Evolutionary conservation across 2,113 vertebrate species (phyloP).

Genomic region (Scalopus aquaticus): DNA sequence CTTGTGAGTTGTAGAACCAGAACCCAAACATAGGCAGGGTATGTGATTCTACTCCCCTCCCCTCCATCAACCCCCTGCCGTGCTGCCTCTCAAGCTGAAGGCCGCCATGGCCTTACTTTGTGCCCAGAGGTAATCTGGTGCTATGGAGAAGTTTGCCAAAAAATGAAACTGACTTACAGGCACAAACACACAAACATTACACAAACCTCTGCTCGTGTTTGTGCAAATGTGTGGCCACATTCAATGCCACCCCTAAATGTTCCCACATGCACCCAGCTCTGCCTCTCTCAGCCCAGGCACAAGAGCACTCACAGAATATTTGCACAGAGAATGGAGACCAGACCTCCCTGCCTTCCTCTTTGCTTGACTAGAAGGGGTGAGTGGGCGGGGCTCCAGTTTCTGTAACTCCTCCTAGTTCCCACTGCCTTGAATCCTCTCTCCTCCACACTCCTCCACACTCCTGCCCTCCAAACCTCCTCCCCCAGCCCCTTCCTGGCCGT

Average conservation of each 20-base stretch:
- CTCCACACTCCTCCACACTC: conserved; percentile 33
- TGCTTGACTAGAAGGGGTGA: conserved; percentile 37
- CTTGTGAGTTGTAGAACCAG: neutral
- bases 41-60: neutral
- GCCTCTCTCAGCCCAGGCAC: neutral
- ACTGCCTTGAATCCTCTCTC: conserved; percentile 32
- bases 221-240: neutral
- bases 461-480: conserved; percentile 51
- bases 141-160: neutral
- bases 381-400: neutral
- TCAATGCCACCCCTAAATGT: conserved; percentile 28
- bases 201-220: neutral
- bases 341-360: neutral
- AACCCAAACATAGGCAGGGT: neutral
- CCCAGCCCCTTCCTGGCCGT: conserved; percentile 52
- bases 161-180: neutral
- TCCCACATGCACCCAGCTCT: neutral
- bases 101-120: neutral
- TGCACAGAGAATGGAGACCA: conserved; percentile 48
- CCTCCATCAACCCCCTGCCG: neutral
- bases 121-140: conserved; percentile 19
- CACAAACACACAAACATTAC: neutral
- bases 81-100: neutral
- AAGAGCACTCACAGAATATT: neutral
- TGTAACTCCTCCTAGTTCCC: conserved; percentile 43